Evolutionary conservation across 92 coral and sea anemone genomes (phyloP).

Genomic region (Phymanthus crucifer): DNA sequence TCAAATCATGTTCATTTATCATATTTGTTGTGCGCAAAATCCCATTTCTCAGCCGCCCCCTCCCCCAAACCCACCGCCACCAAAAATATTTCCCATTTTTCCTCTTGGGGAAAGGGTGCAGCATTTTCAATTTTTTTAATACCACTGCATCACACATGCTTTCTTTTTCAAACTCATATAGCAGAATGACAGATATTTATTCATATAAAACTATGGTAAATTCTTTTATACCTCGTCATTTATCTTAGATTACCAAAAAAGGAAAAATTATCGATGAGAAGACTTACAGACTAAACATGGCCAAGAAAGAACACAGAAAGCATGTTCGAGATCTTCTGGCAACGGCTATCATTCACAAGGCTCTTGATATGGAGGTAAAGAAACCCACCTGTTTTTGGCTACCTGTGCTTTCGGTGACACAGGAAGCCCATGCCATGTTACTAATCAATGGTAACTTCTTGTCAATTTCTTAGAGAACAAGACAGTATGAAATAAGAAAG

Average conservation of each 20-base stretch:
- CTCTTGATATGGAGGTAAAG: conserved; percentile 92
- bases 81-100: too few species aligned
- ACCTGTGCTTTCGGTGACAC: not conserved
- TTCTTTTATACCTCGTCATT: too few species aligned
- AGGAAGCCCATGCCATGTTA: not conserved
- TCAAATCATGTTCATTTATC: too few species aligned
- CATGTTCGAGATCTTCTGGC: conserved; percentile 96
- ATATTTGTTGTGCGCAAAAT: too few species aligned
- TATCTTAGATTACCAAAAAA: conserved; percentile 66
- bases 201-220: too few species aligned
- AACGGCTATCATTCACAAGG: conserved; percentile 97
- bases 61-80: too few species aligned
- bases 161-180: too few species aligned
- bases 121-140: too few species aligned
- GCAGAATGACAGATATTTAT: too few species aligned
- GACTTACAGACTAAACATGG: conserved; percentile 92
- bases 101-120: too few species aligned
- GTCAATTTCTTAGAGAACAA: conserved; percentile 50
- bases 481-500: conserved; percentile 90
- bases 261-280: conserved; percentile 89
- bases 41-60: too few species aligned
- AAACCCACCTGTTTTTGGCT: not conserved
- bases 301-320: conserved; percentile 92
- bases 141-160: too few species aligned
- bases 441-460: not conserved